Evolutionary conservation across 1,140 invertebrate genomes (phyloP), one percentile per base, ranked within the genome.

Genomic region (Nautilus pompilius): DNA sequence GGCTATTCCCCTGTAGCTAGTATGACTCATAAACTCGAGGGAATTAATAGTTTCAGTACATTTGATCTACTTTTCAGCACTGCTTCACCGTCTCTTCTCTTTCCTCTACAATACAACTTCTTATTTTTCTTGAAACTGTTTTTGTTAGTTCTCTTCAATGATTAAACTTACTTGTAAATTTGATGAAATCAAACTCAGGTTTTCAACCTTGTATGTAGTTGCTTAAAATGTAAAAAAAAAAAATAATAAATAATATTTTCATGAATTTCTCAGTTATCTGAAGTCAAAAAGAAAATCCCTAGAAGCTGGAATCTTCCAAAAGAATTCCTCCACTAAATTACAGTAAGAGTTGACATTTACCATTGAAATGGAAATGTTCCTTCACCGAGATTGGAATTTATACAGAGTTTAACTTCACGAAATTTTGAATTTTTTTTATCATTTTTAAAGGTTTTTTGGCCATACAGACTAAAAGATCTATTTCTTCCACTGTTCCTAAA

Each of bases 401-500:
- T 26, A 20, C 28, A 29, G 36, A 22, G 8, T 24, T 54, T 46
- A 20, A 30, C 24, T 33, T 6, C 22, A 15, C 13, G 24, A 13
- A 49, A 29, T 6, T 32, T 5, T 34, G 36, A n/a, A 13, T 3
- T 3, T 17, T 62, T 46, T 32, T 60, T 48, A 33, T 32, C 59
- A 32, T 60, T 63, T 10, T 74, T 71, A 8, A 84, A 97, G 95
- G 85, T 98, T 74, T 89, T 91, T 74, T 94, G 92, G 83, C 89
- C 93, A 36, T 90, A 91, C 32, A 17, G 67, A 20, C 87, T 96
- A 72, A 86, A 92, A 74, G 90, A 96, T 75, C 85, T 98, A 15
- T 98, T 97, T 84, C 93, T 98, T 75, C 96, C 96, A 36, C 92
- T 95, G 56, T 99, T 98, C 82, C 87, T 98, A 63, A 98, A 98